Evolutionary conservation across 2,113 vertebrate species (phyloP).

Genomic region (Strix aluco): DNA sequence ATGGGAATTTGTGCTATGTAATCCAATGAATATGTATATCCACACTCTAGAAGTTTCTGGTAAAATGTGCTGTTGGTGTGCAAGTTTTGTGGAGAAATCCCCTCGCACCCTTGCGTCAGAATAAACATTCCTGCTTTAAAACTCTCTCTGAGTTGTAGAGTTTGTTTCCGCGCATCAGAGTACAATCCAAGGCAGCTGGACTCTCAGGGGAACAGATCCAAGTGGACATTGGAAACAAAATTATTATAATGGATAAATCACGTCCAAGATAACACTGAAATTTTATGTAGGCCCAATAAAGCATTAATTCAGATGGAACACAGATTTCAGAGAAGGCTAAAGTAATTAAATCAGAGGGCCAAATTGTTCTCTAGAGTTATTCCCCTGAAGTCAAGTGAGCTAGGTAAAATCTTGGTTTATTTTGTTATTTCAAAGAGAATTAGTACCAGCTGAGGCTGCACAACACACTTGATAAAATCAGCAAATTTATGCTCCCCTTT

Average conservation of each 20-base stretch:
- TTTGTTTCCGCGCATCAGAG: neutral
- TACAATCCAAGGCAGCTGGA: neutral
- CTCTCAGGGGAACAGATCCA: neutral
- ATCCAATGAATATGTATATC: no score
- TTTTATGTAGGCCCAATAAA: neutral
- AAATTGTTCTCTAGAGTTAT: neutral
- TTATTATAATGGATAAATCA: neutral
- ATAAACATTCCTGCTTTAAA: no score
- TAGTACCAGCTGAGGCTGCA: neutral
- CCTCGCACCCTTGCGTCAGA: no score
- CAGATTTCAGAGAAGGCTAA: neutral
- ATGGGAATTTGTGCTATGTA: no score
- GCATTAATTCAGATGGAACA: neutral
- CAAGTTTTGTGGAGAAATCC: no score
- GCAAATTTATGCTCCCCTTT: neutral
- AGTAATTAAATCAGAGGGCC: neutral
- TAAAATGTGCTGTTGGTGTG: no score
- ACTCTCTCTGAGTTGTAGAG: no score
- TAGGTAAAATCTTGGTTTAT: neutral
- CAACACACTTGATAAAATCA: neutral
- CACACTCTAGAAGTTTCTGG: no score
- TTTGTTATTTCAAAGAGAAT: neutral
- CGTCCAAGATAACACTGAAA: neutral
- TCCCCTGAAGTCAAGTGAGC: neutral
- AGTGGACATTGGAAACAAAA: conserved; percentile 8